Percentiles rank a stretch among this genome's conserved stretches.
These are phyloP conservation scores for Opisthograptis luteolata DNA, from an alignment of 2,888 invertebrate genomes.

Conservation along the genomic window DNA sequence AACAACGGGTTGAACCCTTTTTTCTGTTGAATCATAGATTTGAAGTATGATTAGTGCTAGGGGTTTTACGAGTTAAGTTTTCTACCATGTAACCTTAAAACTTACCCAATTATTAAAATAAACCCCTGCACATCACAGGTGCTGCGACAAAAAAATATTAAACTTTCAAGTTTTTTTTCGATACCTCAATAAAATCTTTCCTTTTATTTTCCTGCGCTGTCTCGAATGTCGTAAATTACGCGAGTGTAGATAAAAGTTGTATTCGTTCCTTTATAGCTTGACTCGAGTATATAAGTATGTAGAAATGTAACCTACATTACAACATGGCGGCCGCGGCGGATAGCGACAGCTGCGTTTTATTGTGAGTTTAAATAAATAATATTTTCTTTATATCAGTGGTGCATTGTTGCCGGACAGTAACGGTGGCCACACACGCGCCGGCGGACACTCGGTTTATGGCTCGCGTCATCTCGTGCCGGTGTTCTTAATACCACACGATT, in stretches of 20 bases:
- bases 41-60: no score
- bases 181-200: conserved; percentile 43
- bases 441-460: conserved; percentile 56
- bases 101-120: not conserved
- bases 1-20: no score
- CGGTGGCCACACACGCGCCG: conserved; percentile 79
- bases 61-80: no score
- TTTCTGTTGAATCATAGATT: no score
- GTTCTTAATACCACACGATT: conserved; percentile 61
- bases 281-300: conserved; percentile 16
- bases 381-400: conserved; percentile 82
- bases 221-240: conserved; percentile 53
- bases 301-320: conserved; percentile 57
- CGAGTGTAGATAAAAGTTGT: conserved; percentile 55
- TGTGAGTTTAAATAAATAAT: conserved; percentile 80
- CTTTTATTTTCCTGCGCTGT: conserved; percentile 42
- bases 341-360: conserved; percentile 72
- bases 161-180: conserved; percentile 20
- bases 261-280: conserved; percentile 48
- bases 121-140: conserved; percentile 12
- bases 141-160: conserved; percentile 22
- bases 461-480: conserved; percentile 47
- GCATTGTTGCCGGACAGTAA: conserved; percentile 77
- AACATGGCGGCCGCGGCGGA: conserved; percentile 56
- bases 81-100: no score